Evolutionary conservation across 2,888 invertebrate genomes (phyloP).

Genomic region (Trissonchulus latispiculum): DNA sequence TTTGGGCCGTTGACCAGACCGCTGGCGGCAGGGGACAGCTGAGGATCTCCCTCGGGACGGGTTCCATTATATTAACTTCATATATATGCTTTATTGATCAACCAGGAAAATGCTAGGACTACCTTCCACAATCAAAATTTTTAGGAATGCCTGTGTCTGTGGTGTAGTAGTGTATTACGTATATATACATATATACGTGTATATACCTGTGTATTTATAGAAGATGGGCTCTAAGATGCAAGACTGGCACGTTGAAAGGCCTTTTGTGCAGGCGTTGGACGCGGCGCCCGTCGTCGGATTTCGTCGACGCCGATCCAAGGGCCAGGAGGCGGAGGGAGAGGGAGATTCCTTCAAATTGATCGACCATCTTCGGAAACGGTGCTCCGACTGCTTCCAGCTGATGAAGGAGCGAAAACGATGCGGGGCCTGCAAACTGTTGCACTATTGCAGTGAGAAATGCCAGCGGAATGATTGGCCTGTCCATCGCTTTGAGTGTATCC

Average conservation of each 20-base stretch:
- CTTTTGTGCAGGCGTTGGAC: neutral
- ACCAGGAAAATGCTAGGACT: no score
- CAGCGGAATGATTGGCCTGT: slow-evolving; percentile 13
- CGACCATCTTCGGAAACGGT: neutral
- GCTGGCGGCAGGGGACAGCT: no score
- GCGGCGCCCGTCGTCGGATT: neutral
- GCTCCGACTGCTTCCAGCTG: neutral
- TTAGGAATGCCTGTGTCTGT: no score
- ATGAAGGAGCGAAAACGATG: neutral
- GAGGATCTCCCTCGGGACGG: no score
- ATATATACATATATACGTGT: no score
- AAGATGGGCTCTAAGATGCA: no score
- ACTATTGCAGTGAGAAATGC: slow-evolving; percentile 12
- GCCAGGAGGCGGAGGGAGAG: neutral
- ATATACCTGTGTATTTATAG: no score
- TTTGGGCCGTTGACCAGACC: no score
- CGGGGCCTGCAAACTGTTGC: slow-evolving; percentile 14
- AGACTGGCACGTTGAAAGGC: neutral
- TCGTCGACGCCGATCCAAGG: neutral
- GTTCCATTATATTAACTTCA: no score
- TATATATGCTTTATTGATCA: no score
- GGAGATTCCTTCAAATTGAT: neutral
- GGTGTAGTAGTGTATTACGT: no score
- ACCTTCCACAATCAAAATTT: no score
- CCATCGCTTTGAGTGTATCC: slow-evolving; percentile 8